Percentiles rank a stretch among this genome's conserved stretches.
phyloP scores from a whole-genome alignment of 2,888 invertebrate species.

The Sarcophaga caerulescens region DNA sequence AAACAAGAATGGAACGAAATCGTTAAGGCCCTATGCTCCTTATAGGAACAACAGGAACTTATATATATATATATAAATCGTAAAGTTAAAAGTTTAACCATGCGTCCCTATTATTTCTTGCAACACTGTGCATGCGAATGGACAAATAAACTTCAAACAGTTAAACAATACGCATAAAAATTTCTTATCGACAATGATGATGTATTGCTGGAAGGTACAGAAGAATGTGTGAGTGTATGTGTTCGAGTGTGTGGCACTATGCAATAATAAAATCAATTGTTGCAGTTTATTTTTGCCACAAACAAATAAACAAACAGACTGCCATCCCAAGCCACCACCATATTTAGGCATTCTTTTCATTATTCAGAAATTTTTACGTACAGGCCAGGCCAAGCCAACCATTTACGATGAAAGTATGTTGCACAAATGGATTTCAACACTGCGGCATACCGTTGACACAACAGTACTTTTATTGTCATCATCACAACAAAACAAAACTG shows the following conservation, averaged over 20 bases:
- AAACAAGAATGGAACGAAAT: too few relatives aligned
- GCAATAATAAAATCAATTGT: conserved; percentile 41
- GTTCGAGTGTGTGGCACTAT: background rate
- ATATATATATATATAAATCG: too few relatives aligned
- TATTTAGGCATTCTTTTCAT: conserved; percentile 67
- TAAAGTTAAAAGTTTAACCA: too few relatives aligned
- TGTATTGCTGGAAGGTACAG: conserved; percentile 45
- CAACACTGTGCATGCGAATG: background rate
- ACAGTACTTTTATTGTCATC: conserved; percentile 67
- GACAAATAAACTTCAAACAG: background rate
- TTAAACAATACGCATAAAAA: conserved; percentile 57
- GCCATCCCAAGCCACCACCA: conserved; percentile 60
- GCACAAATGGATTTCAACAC: conserved; percentile 68
- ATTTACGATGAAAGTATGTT: conserved; percentile 69
- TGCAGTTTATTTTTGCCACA: too few relatives aligned
- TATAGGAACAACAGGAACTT: too few relatives aligned
- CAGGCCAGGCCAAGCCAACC: conserved; percentile 66
- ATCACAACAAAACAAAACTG: background rate
- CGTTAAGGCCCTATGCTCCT: too few relatives aligned
- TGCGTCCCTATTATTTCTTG: too few relatives aligned
- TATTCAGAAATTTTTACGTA: conserved; percentile 67
- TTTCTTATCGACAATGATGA: conserved; percentile 53
- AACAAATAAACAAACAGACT: background rate
- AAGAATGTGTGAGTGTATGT: background rate
- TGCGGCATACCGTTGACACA: conserved; percentile 68